Percentiles rank a stretch among this genome's conserved stretches.
Conservation (phyloP, 1,140 invertebrate species). For the Eubasilissa regina region DNA sequence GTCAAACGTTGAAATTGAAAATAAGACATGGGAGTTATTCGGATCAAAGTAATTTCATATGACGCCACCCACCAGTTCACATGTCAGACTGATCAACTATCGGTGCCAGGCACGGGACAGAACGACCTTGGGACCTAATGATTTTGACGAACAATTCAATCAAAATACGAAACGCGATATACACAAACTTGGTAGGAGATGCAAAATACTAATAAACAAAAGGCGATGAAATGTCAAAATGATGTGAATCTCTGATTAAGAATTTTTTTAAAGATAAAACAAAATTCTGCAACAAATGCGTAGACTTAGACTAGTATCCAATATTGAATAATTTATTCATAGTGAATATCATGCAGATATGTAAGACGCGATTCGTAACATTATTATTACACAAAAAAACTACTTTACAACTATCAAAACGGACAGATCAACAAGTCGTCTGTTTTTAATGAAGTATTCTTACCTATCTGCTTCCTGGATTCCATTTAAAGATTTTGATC, state of each 20-base stretch:
- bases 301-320: too few relatives aligned
- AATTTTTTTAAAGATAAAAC: too few relatives aligned
- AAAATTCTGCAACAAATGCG: too few relatives aligned
- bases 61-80: slow-evolving; percentile 44
- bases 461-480: slow-evolving; percentile 37
- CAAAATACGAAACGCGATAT: slow-evolving; percentile 4
- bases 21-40: not conserved
- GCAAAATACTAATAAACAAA: slow-evolving; percentile 1
- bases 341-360: too few relatives aligned
- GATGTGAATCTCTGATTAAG: too few relatives aligned
- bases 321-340: too few relatives aligned
- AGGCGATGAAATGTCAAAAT: too few relatives aligned
- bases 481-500: slow-evolving; percentile 24
- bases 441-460: not conserved
- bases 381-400: slow-evolving; percentile 13
- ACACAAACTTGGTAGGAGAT: not conserved
- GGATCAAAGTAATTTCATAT: slow-evolving; percentile 30
- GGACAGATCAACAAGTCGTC: slow-evolving; percentile 23
- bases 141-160: slow-evolving; percentile 5
- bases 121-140: slow-evolving; percentile 19
- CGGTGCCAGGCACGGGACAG: slow-evolving; percentile 26
- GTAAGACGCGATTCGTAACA: too few relatives aligned
- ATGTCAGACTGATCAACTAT: not conserved
- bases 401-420: slow-evolving; percentile 4
- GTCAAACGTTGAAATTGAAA: too few relatives aligned